A percentile compares a stretch with the other conserved stretches of the same genome.
These are phyloP conservation scores for Hermaeophaga mercurialis DNA, from an alignment of 2,888 invertebrate genomes.

Conservation along the genomic window DNA sequence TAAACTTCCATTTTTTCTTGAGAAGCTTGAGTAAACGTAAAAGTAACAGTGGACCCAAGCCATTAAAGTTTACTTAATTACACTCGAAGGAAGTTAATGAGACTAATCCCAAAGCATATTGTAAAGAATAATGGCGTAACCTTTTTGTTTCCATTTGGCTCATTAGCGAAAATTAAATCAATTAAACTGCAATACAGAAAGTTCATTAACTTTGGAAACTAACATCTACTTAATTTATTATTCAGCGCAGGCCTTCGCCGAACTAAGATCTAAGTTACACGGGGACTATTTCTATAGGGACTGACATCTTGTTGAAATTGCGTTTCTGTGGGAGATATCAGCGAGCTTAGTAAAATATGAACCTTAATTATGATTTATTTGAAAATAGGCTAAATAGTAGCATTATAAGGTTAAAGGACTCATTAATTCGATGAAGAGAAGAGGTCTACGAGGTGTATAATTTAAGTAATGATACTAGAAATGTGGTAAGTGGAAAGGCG, in stretches of 20 bases:
- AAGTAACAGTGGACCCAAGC: too few relatives aligned
- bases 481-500: too few relatives aligned
- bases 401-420: too few relatives aligned
- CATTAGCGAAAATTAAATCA: not conserved
- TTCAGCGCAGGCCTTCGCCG: not conserved
- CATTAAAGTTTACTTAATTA: not conserved
- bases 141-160: constrained; percentile 1
- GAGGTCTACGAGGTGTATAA: too few relatives aligned
- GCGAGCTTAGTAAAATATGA: not conserved
- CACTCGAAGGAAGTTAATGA: not conserved
- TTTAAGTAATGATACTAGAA: too few relatives aligned
- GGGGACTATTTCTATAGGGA: constrained; percentile 1
- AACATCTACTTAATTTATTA: constrained; percentile 1
- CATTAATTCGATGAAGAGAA: too few relatives aligned
- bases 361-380: not conserved
- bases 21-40: too few relatives aligned
- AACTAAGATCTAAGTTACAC: not conserved
- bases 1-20: too few relatives aligned
- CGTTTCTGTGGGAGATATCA: not conserved
- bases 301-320: not conserved
- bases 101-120: not conserved
- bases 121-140: not conserved
- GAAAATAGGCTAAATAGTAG: not conserved
- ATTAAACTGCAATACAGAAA: constrained; percentile 4
- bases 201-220: not conserved